Evolutionary conservation across 92 coral and sea anemone species (phyloP), one percentile per base, ranked within the genome.

Genomic region (Phenganax marumi): DNA sequence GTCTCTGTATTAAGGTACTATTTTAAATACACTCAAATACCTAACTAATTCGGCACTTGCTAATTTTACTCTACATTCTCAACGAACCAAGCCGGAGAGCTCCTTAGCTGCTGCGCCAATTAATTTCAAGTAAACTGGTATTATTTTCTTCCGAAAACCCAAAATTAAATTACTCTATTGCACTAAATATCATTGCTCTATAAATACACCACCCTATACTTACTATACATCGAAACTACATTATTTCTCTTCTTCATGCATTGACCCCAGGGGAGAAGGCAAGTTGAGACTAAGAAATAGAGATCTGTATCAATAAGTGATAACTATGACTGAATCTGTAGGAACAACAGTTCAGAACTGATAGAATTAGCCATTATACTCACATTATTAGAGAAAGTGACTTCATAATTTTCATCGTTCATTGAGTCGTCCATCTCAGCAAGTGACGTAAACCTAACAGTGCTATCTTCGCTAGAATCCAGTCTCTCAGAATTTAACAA

Each of bases 351-450:
- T 13, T 25, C 1, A 25, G 73, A 0, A 25, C 13, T 46, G 73
- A 68, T 16, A 46, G 48, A 68, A 25, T 18, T 12, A 46, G 3
- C 2, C 13, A 23, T 19, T 75, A 24, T 52, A 77, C 81, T 77
- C 26, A 78, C 83, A 78, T 78, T 78, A 22, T 1, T 10, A 12
- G 83, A 78, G 39, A 78, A 78, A 49, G 83, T 78, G 16, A 78
- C 83, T 61, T 78, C 73, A 43, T 33, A 78, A 63, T 78, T 50
- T 10, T 49, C 60, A 72, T 72, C 77, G 23, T 72, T 11, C 57
- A 48, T 72, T 12, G 7, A 49, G 19, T 78, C 83, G 16, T 78
- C 83, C 73, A 61, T 50, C 22, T 78, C 83, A 9, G 49, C 52
- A 13, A 63, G 10, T 16, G 83, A 78, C 2, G 83, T 78, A 24